phyloP scores from a whole-genome alignment of 2,888 invertebrate genomes.

The Megaustenia siamemsis region DNA sequence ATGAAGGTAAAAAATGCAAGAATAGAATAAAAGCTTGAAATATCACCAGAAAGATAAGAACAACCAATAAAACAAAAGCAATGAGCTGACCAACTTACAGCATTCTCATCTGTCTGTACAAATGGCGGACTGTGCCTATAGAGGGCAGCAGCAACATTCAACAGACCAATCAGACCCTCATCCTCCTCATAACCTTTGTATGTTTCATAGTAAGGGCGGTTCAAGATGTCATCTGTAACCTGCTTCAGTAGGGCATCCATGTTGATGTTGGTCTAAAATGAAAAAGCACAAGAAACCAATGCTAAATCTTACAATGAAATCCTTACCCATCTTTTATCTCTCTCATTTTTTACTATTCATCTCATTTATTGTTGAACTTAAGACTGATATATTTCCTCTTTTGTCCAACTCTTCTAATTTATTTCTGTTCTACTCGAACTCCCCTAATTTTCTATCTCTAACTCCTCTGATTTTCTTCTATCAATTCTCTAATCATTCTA shows the following conservation, averaged over 20 bases:
- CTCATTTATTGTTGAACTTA: too few relatives aligned
- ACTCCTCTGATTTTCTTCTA: too few relatives aligned
- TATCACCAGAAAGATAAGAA: background rate
- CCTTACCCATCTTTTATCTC: too few relatives aligned
- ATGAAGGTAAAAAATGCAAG: background rate
- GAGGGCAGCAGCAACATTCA: slow-evolving; percentile 91
- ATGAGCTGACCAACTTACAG: slow-evolving; percentile 12
- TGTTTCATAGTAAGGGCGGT: slow-evolving; percentile 90
- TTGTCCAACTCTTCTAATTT: too few relatives aligned
- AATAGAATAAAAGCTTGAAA: background rate
- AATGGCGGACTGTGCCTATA: slow-evolving; percentile 93
- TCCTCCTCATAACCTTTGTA: slow-evolving; percentile 91
- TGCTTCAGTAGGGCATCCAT: slow-evolving; percentile 86
- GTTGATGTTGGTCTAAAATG: slow-evolving; percentile 82
- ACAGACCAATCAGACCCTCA: slow-evolving; percentile 92
- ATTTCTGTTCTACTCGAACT: too few relatives aligned
- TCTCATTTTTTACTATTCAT: too few relatives aligned
- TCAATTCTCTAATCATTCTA: too few relatives aligned
- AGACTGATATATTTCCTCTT: too few relatives aligned
- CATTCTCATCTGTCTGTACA: slow-evolving; percentile 58
- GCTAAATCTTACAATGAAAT: background rate
- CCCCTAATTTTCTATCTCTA: too few relatives aligned
- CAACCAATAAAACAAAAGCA: background rate
- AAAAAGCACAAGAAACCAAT: background rate
- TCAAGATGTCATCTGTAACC: slow-evolving; percentile 87